A percentile compares a stretch with the other conserved stretches of the same genome.
Conservation (phyloP, 2,797 vertebrate genomes). For the Micropoecilia bifurca region DNA sequence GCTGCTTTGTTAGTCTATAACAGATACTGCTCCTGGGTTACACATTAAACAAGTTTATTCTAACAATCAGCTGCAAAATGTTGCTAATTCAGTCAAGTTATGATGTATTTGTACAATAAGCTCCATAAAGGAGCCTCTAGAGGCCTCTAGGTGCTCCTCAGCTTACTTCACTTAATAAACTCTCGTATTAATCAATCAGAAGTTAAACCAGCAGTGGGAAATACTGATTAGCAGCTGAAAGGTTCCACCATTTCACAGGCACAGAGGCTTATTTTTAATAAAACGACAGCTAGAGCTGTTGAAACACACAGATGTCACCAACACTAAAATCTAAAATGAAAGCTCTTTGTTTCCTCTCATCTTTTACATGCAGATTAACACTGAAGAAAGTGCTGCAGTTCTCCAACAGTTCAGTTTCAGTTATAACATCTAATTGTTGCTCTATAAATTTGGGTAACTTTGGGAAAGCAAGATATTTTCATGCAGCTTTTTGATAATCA, state of each 20-base stretch:
- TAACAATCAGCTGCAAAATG: slow-evolving; percentile 2
- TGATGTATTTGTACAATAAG: slow-evolving; percentile 32
- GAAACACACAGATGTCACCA: not conserved
- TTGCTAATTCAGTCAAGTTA: slow-evolving; percentile 18
- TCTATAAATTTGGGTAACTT: not conserved
- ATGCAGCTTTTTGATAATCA: not conserved
- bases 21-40: not conserved
- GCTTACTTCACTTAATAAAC: slow-evolving; percentile 40
- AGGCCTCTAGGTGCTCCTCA: slow-evolving; percentile 27
- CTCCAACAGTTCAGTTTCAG: not conserved
- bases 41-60: not conserved
- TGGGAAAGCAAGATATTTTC: not conserved
- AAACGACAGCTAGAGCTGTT: slow-evolving; percentile 3
- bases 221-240: slow-evolving; percentile 50
- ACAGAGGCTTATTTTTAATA: slow-evolving; percentile 27
- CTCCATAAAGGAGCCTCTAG: slow-evolving; percentile 16
- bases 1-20: slow-evolving; percentile 2
- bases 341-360: not conserved
- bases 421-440: not conserved
- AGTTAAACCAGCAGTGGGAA: slow-evolving; percentile 51
- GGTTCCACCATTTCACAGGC: slow-evolving; percentile 26
- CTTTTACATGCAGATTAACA: slow-evolving; percentile 6
- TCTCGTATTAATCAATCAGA: slow-evolving; percentile 44
- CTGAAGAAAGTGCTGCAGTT: not conserved
- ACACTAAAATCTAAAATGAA: not conserved